Evolutionary conservation across 2,888 invertebrate species (phyloP), one percentile per base, ranked within the genome.

Genomic region (Sympetrum striolatum): DNA sequence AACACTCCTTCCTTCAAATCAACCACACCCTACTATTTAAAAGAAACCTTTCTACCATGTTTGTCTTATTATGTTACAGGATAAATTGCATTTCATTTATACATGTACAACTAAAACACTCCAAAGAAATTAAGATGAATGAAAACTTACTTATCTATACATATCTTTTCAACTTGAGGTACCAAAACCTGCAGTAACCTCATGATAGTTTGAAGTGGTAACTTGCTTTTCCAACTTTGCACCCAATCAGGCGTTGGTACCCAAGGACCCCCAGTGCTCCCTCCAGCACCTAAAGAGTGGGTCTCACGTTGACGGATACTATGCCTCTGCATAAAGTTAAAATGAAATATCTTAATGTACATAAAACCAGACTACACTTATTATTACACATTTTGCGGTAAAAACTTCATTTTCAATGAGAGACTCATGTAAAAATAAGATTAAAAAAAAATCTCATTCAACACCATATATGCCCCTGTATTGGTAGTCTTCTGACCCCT

Each of bases 81-180:
- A 10, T 1, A 8, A 44, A 8, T 44, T 44, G 10, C 44, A 44
- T 44, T 44, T 44, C 39, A 73, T 35, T 31, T 4, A 15, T 31
- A 79, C 31, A 15, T 79, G 18, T 5, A 53, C 4, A 18, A 18
- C 0, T 53, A 53, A 53, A 53, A 18, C 2, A 18, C 18, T 53
- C 53, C 18, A 18, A 1, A 53, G 18, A 14, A 14, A 18, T 53
- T 53, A 53, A 44, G 44, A 53, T 53, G 53, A 53, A n/a, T 90
- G 64, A 82, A n/a, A 64, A 94, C 96, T 95, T 93, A 98, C 98
- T 98, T 99, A 94, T 99, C 99, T 93, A 99, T 99, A 94, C 99
- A 99, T 92, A 99, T 99, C 95, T 99, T 99, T 95, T 99, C 99
- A 37, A 99, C 99, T 95, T 99, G 99, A 90, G 99, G 99, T 92